Conservation (phyloP, 2,797 vertebrate species). For the Pseudochaenichthys georgianus region DNA sequence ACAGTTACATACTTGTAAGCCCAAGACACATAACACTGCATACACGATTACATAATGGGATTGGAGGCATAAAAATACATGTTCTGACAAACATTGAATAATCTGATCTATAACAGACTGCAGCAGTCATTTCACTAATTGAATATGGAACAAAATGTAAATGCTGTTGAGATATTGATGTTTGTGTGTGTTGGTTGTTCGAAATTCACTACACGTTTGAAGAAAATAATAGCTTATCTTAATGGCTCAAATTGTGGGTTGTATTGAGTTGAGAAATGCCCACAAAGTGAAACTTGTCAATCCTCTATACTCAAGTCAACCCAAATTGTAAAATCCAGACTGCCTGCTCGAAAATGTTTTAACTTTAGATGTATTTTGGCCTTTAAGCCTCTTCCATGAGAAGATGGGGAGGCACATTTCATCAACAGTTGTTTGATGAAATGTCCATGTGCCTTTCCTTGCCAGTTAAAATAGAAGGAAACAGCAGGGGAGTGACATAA, state of each 20-base stretch:
- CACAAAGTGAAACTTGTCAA: background rate
- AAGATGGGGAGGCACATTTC: no score
- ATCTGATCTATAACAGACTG: background rate
- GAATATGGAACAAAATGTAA: constrained; percentile 1
- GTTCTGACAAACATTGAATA: background rate
- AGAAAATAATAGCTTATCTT: background rate
- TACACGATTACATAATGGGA: background rate
- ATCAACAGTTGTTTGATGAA: constrained; percentile 13
- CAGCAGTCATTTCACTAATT: background rate
- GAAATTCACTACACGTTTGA: background rate
- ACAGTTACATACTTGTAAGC: background rate
- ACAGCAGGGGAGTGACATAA: background rate
- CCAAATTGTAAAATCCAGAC: background rate
- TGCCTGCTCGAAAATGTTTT: background rate
- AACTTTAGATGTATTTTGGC: background rate
- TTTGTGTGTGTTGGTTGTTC: constrained; percentile 4
- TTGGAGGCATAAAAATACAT: background rate
- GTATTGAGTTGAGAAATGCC: background rate
- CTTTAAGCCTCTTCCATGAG: no score
- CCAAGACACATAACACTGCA: constrained; percentile 3
- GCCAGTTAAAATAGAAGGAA: background rate
- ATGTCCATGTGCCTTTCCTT: background rate
- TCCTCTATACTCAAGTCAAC: background rate
- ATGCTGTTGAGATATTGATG: constrained; percentile 12
- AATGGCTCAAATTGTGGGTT: background rate